Evolutionary conservation across 2,797 vertebrate genomes (phyloP), one percentile per base, ranked within the genome.

Genomic region (Holocentrus rufus): DNA sequence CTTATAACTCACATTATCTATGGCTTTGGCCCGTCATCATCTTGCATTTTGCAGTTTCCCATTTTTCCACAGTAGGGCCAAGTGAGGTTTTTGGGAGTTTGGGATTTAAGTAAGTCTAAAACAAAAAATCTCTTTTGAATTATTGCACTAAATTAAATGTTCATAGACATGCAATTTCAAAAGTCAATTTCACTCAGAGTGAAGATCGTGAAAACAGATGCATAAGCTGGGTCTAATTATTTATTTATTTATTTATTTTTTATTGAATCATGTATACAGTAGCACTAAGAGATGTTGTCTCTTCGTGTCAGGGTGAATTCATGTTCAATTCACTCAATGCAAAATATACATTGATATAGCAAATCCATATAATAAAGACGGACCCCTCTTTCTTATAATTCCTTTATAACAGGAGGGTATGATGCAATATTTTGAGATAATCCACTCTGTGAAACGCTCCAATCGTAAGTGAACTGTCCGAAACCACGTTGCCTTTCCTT

Each of bases 11-110:
- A 49, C 39, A 34, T 75, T 79, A 84, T 82, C 81, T 30, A 30
- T 78, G 80, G 86, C 69, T 87, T 76, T 64, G 80, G 72, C 76
- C 62, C 54, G 66, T 77, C 83, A 77, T 86, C 80, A 67, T 83
- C 77, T 81, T 15, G 22, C 63, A 72, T 82, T 81, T 73, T 79
- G 66, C 76, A 63, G 56, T 88, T 89, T 83, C 82, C 82, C 68
- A 62, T 27, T 80, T 83, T 88, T 89, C 74, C 71, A 67, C 27
- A 36, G 79, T 27, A 4, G 62, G 18, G 47, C 46, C 46, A 31
- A 15, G 36, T 78, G 47, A 18, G 44, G 60, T 68, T 85, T 67
- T 50, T 46, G 54, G 79, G 65, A 70, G 56, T 30, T 5, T 18
- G 49, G 68, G 77, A 65, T 78, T 71, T 74, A 56, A 78, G 22